Evolutionary conservation across 2,113 vertebrate species (phyloP).

Genomic region (Ellobius talpinus): DNA sequence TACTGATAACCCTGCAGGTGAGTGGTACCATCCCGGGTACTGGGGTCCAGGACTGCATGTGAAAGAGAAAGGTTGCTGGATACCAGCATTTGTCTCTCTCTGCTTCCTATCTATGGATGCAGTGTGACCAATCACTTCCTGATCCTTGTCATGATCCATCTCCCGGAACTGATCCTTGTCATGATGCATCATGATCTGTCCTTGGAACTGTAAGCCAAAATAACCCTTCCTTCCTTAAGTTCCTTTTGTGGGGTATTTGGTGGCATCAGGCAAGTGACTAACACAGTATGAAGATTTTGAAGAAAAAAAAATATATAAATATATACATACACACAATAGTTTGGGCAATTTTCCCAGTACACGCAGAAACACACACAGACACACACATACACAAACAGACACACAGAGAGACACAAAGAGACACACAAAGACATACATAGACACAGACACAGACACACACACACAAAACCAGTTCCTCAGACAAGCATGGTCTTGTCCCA

Average conservation of each 20-base stretch:
- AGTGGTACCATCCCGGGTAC: too few relatives aligned
- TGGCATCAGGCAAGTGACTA: background rate
- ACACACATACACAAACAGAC: too few relatives aligned
- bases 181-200: too few relatives aligned
- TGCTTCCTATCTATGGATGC: background rate
- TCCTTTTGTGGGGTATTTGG: background rate
- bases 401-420: too few relatives aligned
- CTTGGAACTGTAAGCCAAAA: background rate
- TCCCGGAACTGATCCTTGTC: background rate
- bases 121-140: background rate
- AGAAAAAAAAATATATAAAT: too few relatives aligned
- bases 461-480: background rate
- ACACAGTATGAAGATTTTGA: background rate
- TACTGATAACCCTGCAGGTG: background rate
- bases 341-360: background rate
- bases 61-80: background rate
- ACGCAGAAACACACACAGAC: too few relatives aligned
- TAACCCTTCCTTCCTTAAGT: background rate
- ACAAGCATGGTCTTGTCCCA: too few relatives aligned
- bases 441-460: too few relatives aligned
- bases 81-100: background rate
- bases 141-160: background rate
- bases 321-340: background rate
- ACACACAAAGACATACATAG: too few relatives aligned
- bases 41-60: background rate